Base-by-base conservation (phyloP, 2,888 invertebrate genomes). In the Leptinotarsa juncta region DNA sequence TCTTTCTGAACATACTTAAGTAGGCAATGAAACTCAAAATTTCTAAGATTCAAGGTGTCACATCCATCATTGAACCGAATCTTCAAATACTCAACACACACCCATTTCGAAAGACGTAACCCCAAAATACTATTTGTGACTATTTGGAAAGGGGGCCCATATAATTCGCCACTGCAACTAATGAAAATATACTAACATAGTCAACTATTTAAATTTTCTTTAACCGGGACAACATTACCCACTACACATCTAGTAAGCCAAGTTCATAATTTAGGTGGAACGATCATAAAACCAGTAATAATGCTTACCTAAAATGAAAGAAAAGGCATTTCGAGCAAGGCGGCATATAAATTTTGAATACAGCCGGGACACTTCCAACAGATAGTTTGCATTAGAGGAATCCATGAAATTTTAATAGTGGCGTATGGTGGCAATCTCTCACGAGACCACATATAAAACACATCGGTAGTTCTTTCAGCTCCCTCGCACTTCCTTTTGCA, bases 381-480 rank as follows among this genome's bases (percentile, higher is more conserved):
- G 78, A 82, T 82, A 82, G 81, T 82, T 81, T 81, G 79, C 83
- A 81, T 82, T 83, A 82, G 81, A 81, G 80, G 69, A 77, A 78
- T 78, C 77, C 78, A 80, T 82, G 83, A 83, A 83, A 83, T 81
- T 83, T 83, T 83, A 82, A 83, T 81, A 81, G 79, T 76, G 78
- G 74, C 73, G 74, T 77, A 73, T 76, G 74, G 74, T 78, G 74
- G 70, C 73, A 72, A 60, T 75, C 77, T 75, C 79, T 62, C 62
- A 32, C 15, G 80, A 75, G 80, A 75, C 71, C 53, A 65, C 69
- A 74, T 77, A 79, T 80, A 81, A 78, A 78, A 77, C 62, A 62
- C 62, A 62, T 42, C 32, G 62, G 62, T 62, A 79, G 76, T 77
- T 71, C 71, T 67, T 71, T 53, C 32, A 10, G 62, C 48, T 60